A percentile compares a stretch with the other conserved stretches of the same genome.
Conservation (phyloP, 2,797 vertebrate genomes). For the Manis pentadactyla region DNA sequence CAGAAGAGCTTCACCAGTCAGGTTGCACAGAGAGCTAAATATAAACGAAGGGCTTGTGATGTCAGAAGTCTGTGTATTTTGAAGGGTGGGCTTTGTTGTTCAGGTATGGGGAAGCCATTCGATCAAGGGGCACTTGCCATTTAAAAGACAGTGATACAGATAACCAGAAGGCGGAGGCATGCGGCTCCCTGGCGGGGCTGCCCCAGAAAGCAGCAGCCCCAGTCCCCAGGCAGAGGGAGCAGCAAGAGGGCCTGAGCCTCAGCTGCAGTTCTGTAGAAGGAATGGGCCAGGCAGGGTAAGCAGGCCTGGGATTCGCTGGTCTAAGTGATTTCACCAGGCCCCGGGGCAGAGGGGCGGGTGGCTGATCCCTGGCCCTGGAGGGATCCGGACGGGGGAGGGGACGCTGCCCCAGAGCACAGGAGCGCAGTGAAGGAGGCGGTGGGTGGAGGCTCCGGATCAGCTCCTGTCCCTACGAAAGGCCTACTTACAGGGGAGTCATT, state of each 20-base stretch:
- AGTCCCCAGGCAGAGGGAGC: not conserved
- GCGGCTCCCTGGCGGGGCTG: not conserved
- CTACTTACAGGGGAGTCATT: not conserved
- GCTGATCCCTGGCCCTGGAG: not conserved
- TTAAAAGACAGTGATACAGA: not conserved
- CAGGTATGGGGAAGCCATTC: not conserved
- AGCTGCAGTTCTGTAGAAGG: not conserved
- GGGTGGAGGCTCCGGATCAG: not conserved
- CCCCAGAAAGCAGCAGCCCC: not conserved
- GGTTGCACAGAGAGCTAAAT: not conserved
- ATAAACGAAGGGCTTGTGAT: not conserved
- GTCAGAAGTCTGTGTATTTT: not conserved
- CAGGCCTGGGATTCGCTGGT: no score
- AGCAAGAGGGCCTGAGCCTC: not conserved
- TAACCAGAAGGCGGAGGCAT: not conserved
- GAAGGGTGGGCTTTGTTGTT: not conserved
- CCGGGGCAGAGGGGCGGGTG: not conserved
- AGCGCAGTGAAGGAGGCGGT: not conserved
- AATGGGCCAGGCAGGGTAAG: not conserved
- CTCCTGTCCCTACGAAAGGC: not conserved
- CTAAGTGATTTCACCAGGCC: not conserved
- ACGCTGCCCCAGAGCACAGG: not conserved
- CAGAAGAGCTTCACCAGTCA: not conserved
- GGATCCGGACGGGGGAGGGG: not conserved
- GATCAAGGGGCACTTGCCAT: not conserved